phyloP scores from a whole-genome alignment of 2,113 vertebrate genomes.

The Symphodus melops region DNA sequence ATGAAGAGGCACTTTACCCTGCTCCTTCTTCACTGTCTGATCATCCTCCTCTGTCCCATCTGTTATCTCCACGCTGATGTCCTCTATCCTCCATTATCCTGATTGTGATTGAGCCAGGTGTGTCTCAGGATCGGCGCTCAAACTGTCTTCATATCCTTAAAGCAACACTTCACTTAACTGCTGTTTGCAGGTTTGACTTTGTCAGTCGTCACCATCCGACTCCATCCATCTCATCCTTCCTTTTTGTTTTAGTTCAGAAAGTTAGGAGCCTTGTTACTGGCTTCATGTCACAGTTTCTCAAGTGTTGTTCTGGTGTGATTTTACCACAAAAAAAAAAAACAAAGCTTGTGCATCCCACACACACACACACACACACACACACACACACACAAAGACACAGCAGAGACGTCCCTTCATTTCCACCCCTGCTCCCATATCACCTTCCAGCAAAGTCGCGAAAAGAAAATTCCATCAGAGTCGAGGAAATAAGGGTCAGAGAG shows the following conservation, averaged over 20 bases:
- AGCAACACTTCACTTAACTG: neutral
- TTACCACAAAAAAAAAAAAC: neutral
- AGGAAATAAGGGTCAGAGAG: constrained; percentile 41
- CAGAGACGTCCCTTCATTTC: constrained; percentile 3
- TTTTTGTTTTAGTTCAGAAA: constrained; percentile 36
- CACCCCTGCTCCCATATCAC: constrained; percentile 14
- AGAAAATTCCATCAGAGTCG: constrained; percentile 22
- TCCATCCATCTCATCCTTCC: neutral
- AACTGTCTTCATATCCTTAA: constrained; percentile 7
- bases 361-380: no score
- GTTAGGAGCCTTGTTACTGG: neutral
- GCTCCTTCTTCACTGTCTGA: neutral
- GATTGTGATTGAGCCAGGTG: constrained; percentile 26
- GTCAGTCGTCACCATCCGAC: constrained; percentile 8
- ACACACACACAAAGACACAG: neutral
- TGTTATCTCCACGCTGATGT: constrained; percentile 35
- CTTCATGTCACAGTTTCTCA: neutral
- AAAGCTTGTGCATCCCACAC: neutral
- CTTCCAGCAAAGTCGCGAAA: neutral
- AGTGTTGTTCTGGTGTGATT: neutral
- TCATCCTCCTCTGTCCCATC: constrained; percentile 22
- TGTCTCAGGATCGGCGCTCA: constrained; percentile 16
- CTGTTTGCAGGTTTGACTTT: constrained; percentile 4
- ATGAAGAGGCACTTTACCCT: neutral
- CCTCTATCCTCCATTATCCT: constrained; percentile 30